Conservation (phyloP, 2,113 vertebrate genomes). For the Tympanuchus pallidicinctus region DNA sequence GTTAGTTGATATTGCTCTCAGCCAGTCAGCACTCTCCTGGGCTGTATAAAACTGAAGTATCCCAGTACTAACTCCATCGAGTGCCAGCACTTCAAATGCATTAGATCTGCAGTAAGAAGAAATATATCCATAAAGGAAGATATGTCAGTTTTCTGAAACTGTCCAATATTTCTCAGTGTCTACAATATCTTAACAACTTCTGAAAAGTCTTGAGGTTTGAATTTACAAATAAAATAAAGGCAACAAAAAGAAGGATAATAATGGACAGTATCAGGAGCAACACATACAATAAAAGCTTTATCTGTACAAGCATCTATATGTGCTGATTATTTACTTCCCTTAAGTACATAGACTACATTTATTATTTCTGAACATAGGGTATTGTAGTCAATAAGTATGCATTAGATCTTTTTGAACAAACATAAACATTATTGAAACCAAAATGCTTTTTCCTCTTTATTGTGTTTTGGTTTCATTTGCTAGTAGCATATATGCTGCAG, state of each 20-base stretch:
- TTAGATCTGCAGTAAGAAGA: conserved; percentile 83
- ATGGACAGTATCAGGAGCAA: conserved; percentile 9
- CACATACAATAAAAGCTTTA: not conserved
- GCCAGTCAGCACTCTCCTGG: conserved; percentile 92
- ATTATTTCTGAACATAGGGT: not conserved
- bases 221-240: not conserved
- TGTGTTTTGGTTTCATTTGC: not conserved
- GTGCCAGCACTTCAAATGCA: conserved; percentile 90
- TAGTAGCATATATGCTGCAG: not conserved
- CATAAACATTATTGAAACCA: not conserved
- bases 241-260: not conserved
- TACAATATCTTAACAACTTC: not conserved
- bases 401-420: not conserved
- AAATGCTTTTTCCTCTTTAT: not conserved
- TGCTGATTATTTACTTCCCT: not conserved
- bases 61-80: conserved; percentile 87
- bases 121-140: conserved; percentile 44
- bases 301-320: not conserved
- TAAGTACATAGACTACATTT: not conserved
- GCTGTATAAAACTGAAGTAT: conserved; percentile 91
- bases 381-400: not conserved
- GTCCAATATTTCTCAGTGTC: conserved; percentile 17
- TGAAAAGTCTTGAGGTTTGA: not conserved
- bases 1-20: conserved; percentile 91
- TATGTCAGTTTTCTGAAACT: conserved; percentile 13